Evolutionary conservation across 2,113 vertebrate species (phyloP).

Genomic region (Polypterus senegalus): DNA sequence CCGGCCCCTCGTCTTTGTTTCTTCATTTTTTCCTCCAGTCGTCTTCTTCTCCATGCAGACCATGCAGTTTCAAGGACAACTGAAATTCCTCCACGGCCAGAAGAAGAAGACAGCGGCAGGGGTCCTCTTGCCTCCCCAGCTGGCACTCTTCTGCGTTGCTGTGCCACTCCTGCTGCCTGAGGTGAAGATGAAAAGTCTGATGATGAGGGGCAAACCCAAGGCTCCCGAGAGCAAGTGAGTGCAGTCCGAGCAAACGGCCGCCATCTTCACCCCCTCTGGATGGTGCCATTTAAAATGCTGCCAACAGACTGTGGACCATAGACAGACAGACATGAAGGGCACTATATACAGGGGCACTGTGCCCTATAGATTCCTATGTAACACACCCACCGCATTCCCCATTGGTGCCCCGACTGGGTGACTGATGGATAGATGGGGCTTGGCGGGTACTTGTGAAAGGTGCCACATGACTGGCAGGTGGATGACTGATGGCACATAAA

Average conservation of each 20-base stretch:
- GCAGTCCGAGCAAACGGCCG: not conserved
- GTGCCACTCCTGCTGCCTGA: constrained; percentile 79
- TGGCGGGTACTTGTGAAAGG: no score
- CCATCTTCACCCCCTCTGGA: not conserved
- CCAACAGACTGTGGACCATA: no score
- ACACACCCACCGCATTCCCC: no score
- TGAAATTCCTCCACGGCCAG: constrained; percentile 89
- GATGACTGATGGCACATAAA: no score
- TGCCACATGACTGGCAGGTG: no score
- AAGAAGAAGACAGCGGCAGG: constrained; percentile 72
- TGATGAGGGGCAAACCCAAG: constrained; percentile 68
- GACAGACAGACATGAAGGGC: no score
- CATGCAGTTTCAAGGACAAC: constrained; percentile 89
- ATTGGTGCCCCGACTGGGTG: no score
- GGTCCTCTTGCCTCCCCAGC: constrained; percentile 53
- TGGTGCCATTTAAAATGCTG: not conserved
- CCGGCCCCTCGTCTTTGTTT: no score
- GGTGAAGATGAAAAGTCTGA: constrained; percentile 66
- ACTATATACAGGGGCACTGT: no score
- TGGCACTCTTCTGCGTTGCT: constrained; percentile 81
- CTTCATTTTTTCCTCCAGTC: no score
- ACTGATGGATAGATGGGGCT: no score
- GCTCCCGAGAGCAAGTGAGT: constrained; percentile 21
- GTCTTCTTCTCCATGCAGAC: constrained; percentile 46
- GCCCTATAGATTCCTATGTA: no score